Evolutionary conservation across 2,113 vertebrate species (phyloP).

Genomic region (Mungos mungo): DNA sequence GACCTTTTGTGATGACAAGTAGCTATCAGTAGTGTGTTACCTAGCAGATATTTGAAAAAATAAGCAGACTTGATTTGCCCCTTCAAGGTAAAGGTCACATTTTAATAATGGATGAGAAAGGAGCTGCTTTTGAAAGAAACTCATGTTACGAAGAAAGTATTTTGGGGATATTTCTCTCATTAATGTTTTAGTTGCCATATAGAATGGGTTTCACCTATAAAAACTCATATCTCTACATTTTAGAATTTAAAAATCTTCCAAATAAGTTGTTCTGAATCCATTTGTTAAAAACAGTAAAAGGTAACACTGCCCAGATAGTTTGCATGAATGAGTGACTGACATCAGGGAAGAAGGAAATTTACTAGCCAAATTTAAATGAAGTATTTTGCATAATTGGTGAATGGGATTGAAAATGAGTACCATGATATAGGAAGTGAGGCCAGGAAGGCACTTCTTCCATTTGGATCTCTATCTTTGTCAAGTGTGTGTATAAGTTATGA

Average conservation of each 20-base stretch:
- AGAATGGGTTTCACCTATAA: background rate
- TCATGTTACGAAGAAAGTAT: conserved; percentile 21
- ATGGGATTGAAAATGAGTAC: background rate
- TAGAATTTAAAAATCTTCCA: conserved; percentile 11
- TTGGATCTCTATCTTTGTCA: background rate
- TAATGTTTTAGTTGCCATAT: background rate
- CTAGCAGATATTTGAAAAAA: conserved; percentile 39
- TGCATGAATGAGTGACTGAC: background rate
- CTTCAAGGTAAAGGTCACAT: conserved; percentile 65
- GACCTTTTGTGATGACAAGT: conserved; percentile 2
- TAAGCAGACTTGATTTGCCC: conserved; percentile 23
- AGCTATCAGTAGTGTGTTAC: background rate
- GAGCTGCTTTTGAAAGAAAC: conserved; percentile 30
- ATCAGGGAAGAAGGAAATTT: conserved; percentile 8
- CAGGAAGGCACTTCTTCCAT: background rate
- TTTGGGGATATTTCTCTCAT: background rate
- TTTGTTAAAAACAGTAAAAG: conserved; percentile 35
- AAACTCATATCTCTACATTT: background rate
- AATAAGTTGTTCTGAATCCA: background rate
- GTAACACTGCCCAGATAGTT: background rate
- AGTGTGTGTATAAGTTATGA: background rate
- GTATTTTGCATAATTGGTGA: background rate
- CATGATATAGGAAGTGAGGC: background rate
- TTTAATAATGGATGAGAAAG: conserved; percentile 66
- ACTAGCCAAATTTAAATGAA: conserved; percentile 16